Evolutionary conservation across 2,888 invertebrate genomes (phyloP).

Genomic region (Latrodectus elegans): DNA sequence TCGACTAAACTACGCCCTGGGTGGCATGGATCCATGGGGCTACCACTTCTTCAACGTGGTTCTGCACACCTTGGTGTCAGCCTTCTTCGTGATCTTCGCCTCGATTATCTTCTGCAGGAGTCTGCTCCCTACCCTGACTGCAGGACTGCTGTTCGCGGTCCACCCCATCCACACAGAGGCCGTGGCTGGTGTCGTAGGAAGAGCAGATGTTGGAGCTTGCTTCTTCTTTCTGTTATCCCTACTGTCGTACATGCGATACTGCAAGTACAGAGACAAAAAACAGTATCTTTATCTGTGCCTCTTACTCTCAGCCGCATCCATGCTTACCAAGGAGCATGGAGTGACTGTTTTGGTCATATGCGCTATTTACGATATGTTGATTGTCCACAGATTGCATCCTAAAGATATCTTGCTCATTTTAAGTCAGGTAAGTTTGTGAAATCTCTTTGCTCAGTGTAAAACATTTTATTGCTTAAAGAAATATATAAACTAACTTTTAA

Average conservation of each 20-base stretch:
- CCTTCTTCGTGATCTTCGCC: slow-evolving; percentile 86
- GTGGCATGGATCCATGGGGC: slow-evolving; percentile 84
- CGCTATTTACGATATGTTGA: slow-evolving; percentile 88
- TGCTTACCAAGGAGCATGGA: slow-evolving; percentile 96
- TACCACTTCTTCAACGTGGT: slow-evolving; percentile 91
- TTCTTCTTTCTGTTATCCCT: slow-evolving; percentile 92
- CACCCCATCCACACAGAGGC: slow-evolving; percentile 98
- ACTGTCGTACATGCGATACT: slow-evolving; percentile 87
- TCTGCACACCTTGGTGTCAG: slow-evolving; percentile 89
- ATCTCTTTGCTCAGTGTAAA: no score
- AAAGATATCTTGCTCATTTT: slow-evolving; percentile 68
- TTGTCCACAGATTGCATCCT: slow-evolving; percentile 76
- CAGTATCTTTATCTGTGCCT: slow-evolving; percentile 80
- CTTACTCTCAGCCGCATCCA: slow-evolving; percentile 84
- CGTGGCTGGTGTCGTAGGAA: slow-evolving; percentile 94
- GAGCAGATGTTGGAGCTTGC: slow-evolving; percentile 94
- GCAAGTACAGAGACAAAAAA: slow-evolving; percentile 67
- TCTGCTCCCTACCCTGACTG: slow-evolving; percentile 77
- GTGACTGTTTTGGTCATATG: slow-evolving; percentile 93
- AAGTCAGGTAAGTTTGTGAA: slow-evolving; percentile 69
- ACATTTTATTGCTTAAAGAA: no score
- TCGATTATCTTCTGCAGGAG: slow-evolving; percentile 76
- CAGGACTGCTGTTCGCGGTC: slow-evolving; percentile 91
- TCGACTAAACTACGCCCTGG: slow-evolving; percentile 85
- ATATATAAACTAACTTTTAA: no score